Evolutionary conservation across 1,140 invertebrate genomes (phyloP), one percentile per base, ranked within the genome.

Genomic region (Drosophila erecta): DNA sequence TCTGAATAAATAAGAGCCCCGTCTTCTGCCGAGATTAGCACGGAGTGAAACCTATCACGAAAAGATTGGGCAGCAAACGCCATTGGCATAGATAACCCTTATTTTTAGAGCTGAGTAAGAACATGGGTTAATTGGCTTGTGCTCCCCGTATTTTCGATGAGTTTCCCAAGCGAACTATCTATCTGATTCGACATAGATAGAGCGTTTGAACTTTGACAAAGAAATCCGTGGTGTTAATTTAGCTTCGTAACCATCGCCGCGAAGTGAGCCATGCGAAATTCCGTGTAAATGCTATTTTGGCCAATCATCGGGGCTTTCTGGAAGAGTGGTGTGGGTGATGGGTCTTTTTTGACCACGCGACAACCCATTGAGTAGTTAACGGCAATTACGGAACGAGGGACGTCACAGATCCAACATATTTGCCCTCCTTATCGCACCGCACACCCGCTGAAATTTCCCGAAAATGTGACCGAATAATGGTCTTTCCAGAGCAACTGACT

Each of bases 101-200:
- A 67, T 67, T 67, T 67, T 67, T 67, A 67, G 62, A 66, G 17
- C 61, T 67, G 64, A 67, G 60, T 67, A 67, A 66, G 64, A 66
- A 43, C 33, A 47, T 43, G 37, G 61, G 60, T 66, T 53, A 67
- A 67, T 66, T 67, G 64, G 27, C 44, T 30, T 22, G 61, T 37
- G 61, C 43, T 65, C 6, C 8, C 20, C 17, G 47, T 40, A 24
- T 56, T 69, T 65, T 55, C 5, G 37, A 43, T 69, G 62, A 47
- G 8, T 56, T 70, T 22, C 41, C 24, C 33, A 24, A 12, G 41
- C 33, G 49, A n/a, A 20, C 54, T 12, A 17, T 6, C 55, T n/a
- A 24, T 24, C 22, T 15, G 41, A 46, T 46, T 11, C 5, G 4
- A 0, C 10, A 3, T 6, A 46, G 59, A 33, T 53, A 37, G 38